A percentile compares a stretch with the other conserved stretches of the same genome.
These are phyloP conservation scores for Aleiodes testaceus DNA, from an alignment of 2,888 invertebrate genomes.

Conservation along the genomic window DNA sequence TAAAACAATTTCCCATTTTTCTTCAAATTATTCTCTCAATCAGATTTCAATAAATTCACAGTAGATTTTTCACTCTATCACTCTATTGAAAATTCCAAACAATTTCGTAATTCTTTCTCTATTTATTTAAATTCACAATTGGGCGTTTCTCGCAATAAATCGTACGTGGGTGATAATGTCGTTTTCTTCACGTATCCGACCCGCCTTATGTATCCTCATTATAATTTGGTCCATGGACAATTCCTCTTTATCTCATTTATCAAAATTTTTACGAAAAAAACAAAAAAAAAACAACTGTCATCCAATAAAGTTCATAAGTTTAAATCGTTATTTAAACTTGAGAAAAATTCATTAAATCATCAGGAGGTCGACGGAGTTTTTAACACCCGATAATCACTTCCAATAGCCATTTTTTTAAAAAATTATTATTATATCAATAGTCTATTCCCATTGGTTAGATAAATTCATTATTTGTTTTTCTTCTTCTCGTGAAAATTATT, in stretches of 20 bases:
- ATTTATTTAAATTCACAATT: constrained; percentile 32
- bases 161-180: constrained; percentile 37
- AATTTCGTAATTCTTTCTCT: neutral
- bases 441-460: neutral
- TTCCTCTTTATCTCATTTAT: neutral
- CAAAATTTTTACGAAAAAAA: no score
- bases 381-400: neutral
- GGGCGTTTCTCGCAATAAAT: constrained; percentile 38
- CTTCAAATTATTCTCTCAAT: constrained; percentile 1
- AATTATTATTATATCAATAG: neutral
- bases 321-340: neutral
- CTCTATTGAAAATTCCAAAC: no score
- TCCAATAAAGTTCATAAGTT: neutral
- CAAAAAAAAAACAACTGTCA: neutral
- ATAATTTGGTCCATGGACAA: constrained; percentile 33
- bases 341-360: neutral
- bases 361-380: constrained; percentile 8
- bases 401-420: neutral
- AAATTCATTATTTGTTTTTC: neutral
- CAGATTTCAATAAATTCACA: no score
- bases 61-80: no score
- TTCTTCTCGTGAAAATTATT: neutral
- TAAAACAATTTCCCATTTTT: constrained; percentile 91
- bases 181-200: constrained; percentile 42
- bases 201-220: constrained; percentile 29